These are phyloP conservation scores for Caenorhabditis afra DNA, from an alignment of 2,888 invertebrate genomes.

Conservation along the genomic window DNA sequence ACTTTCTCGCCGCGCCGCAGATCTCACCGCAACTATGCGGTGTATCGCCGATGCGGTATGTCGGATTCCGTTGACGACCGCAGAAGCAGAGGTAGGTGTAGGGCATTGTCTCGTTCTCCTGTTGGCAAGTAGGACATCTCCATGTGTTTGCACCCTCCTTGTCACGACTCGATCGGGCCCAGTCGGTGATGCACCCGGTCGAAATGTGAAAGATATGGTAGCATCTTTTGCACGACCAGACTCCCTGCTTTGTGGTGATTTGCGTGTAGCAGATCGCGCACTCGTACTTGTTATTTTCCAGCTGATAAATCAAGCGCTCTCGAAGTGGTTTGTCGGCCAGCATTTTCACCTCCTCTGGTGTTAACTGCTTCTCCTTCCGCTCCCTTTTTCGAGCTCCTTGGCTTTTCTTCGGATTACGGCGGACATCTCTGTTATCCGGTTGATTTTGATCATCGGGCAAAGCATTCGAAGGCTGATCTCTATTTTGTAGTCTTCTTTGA, in stretches of 20 bases:
- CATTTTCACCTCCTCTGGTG: constrained; percentile 35
- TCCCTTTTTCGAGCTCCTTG: constrained; percentile 22
- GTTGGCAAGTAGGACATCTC: constrained; percentile 97
- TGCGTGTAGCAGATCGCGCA: constrained; percentile 95
- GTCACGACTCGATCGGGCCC: constrained; percentile 85
- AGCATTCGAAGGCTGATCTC: constrained; percentile 5
- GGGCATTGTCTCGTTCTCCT: constrained; percentile 86
- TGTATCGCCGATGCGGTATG: constrained; percentile 84
- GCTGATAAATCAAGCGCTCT: constrained; percentile 86
- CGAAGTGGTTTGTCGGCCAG: constrained; percentile 39
- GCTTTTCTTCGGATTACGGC: neutral
- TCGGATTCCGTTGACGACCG: constrained; percentile 87
- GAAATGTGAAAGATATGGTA: constrained; percentile 93
- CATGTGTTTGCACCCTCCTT: constrained; percentile 83
- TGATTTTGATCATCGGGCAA: neutral
- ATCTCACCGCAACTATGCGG: constrained; percentile 94
- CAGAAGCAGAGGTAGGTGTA: constrained; percentile 92
- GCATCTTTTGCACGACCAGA: constrained; percentile 94
- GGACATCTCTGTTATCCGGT: neutral
- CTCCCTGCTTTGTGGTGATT: constrained; percentile 87
- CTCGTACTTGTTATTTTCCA: constrained; percentile 89
- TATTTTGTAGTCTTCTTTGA: constrained; percentile 22
- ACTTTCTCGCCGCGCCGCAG: constrained; percentile 85
- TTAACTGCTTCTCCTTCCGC: constrained; percentile 33
- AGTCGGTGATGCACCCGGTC: constrained; percentile 88